phyloP scores from a whole-genome alignment of 2,888 invertebrate species.

The Machimus atricapillus region DNA sequence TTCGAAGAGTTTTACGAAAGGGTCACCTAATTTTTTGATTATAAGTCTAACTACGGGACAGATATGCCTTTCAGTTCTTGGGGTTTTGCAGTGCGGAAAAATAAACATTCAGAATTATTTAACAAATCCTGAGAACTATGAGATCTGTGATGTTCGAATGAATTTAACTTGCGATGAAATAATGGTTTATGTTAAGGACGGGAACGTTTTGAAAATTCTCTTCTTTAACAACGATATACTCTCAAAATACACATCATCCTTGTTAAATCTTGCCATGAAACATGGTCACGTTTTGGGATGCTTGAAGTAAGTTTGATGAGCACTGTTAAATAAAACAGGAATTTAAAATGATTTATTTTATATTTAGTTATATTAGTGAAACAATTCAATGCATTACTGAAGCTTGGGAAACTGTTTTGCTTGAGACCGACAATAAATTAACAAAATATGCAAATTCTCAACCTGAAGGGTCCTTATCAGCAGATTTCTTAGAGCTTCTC shows the following conservation, averaged over 20 bases:
- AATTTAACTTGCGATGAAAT: conserved; percentile 76
- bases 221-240: conserved; percentile 59
- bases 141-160: conserved; percentile 71
- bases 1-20: conserved; percentile 66
- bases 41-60: conserved; percentile 79
- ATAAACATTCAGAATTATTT: conserved; percentile 69
- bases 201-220: conserved; percentile 69
- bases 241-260: conserved; percentile 56
- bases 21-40: conserved; percentile 77
- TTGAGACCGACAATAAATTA: conserved; percentile 94
- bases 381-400: conserved; percentile 84
- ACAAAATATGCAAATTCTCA: conserved; percentile 84
- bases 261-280: conserved; percentile 70
- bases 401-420: conserved; percentile 91
- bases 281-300: conserved; percentile 77
- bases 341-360: not conserved
- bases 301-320: conserved; percentile 62
- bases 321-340: not conserved
- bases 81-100: conserved; percentile 80
- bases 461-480: conserved; percentile 82
- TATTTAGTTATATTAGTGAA: conserved; percentile 68
- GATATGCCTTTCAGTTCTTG: conserved; percentile 80
- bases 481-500: conserved; percentile 88
- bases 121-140: conserved; percentile 66
- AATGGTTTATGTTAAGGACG: conserved; percentile 70